Evolutionary conservation across 2,113 vertebrate genomes (phyloP).

Genomic region (Indicator indicator): DNA sequence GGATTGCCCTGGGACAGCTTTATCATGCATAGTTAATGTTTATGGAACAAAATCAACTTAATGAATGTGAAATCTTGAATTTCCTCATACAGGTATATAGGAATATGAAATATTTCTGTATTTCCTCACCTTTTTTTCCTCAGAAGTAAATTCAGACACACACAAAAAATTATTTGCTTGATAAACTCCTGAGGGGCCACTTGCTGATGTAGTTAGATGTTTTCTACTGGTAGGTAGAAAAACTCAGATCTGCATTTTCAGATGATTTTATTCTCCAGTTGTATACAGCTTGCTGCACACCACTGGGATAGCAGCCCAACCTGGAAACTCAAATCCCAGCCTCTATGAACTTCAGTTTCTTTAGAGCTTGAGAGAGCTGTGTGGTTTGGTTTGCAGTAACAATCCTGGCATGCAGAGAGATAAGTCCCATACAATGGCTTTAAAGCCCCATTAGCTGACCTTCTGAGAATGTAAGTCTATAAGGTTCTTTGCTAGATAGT

Average conservation of each 20-base stretch:
- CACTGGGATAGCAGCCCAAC: background rate
- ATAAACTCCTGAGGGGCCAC: background rate
- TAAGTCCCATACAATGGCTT: rapidly evolving
- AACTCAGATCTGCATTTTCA: background rate
- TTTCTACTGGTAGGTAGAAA: background rate
- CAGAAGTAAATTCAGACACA: too few species aligned
- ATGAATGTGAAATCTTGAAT: background rate
- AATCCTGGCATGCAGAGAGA: background rate
- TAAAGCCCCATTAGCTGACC: background rate
- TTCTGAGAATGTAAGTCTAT: background rate
- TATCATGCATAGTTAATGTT: conserved; percentile 29
- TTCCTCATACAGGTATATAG: background rate
- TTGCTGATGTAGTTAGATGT: background rate
- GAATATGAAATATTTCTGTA: too few species aligned
- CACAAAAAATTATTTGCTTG: background rate
- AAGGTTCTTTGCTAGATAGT: background rate
- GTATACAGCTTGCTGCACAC: background rate
- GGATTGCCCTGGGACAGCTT: conserved; percentile 1
- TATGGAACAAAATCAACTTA: background rate
- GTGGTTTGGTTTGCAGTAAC: background rate
- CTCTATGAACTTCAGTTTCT: background rate
- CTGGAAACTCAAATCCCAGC: background rate
- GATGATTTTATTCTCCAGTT: background rate
- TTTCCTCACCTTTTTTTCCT: too few species aligned
- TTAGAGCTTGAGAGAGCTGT: background rate